Evolutionary conservation across 2,797 vertebrate genomes (phyloP), one percentile per base, ranked within the genome.

Genomic region (Hydrolagus colliei): DNA sequence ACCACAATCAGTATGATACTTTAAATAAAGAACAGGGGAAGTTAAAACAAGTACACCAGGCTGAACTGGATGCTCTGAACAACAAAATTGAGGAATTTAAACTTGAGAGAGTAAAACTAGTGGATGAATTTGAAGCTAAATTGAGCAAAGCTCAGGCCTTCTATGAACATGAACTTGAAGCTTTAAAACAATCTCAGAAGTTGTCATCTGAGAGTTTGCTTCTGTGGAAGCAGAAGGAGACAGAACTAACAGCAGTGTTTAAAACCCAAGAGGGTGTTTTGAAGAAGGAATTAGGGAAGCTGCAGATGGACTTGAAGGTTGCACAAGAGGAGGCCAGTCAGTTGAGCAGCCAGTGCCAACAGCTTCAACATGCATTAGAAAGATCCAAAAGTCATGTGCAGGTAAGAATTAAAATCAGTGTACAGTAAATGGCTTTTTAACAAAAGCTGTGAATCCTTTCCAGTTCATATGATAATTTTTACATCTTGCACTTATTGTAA

Each of bases 41-140:
- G 87, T 90, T 95, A 9, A 95, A 95, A 68, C 96, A 97, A 87
- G 94, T 96, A 63, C 97, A 97, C 75, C 94, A 95, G 88, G 90
- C 93, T 13, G 95, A 99, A 92, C 93, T 96, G 90, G 96, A 97
- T 86, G 94, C 96, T 52, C 92, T 98, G 87, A 92, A 95, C 41
- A 94, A 88, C 91, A 95, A 96, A 41, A 93, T 97, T 82, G 96
- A 98, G 88, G 97, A 97, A 87, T 92, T 98, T 74, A 95, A 95
- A 86, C 92, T 96, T 74, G 98, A 98, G 89, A 97, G 93, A 89
- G 97, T 97, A 92, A 94, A 95, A 1, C 93, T 99, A 74, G 95
- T 97, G 89, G 98, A 98, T 88, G 98, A 99, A 87, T 98, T 98
- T 22, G 97, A 99, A 90, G 94, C 94, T 90, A 98, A 98, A 92